Base-by-base conservation (phyloP, 2,113 vertebrate species). In the Amphiprion ocellaris region DNA sequence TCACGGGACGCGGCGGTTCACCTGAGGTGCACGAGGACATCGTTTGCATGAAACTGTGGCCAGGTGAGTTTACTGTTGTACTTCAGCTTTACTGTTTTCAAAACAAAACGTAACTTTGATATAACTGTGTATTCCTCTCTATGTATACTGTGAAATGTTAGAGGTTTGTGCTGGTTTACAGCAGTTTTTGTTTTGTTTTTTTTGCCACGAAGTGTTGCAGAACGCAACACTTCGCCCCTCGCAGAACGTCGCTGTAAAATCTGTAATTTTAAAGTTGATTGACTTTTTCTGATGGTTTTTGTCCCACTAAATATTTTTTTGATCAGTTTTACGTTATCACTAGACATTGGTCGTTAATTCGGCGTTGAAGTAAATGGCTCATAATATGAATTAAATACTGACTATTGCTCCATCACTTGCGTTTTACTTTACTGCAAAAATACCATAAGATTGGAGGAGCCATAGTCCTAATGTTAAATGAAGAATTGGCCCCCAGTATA, bases 41-140 rank as follows among this genome's bases (percentile, higher is more conserved):
- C 80, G 83, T 86, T 84, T 92, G 88, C 86, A 88, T 88, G 89
- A 90, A 82, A 90, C 87, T 83, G 72, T 80, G 58, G 50, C 61
- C 81, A 89, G 91, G 92, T 93, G 70, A 89, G 73, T 44, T 44
- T 10, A 41, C 9, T 12, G 39, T 12, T 41, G 39, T 12, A 15
- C 41, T 37, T 37, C 12, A 12, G 14, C 41, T 44, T 44, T 44
- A 4, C 12, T 15, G 4, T 44, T 10, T 11, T 10, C 1, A 44
- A 11, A 11, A 11, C 12, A 44, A 44, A 44, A 14, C 8, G 3
- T 44, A 15, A 44, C 41, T 15, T 14, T 44, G 41, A 1, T 14
- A 3, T 44, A 15, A 14, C 4, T 14, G 41, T 44, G 14, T 44
- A 14, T 15, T 44, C 14, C 14, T 44, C 41, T 12, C 8, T 14